Evolutionary conservation across 2,797 vertebrate genomes (phyloP).

Genomic region (Nannoperca australis): DNA sequence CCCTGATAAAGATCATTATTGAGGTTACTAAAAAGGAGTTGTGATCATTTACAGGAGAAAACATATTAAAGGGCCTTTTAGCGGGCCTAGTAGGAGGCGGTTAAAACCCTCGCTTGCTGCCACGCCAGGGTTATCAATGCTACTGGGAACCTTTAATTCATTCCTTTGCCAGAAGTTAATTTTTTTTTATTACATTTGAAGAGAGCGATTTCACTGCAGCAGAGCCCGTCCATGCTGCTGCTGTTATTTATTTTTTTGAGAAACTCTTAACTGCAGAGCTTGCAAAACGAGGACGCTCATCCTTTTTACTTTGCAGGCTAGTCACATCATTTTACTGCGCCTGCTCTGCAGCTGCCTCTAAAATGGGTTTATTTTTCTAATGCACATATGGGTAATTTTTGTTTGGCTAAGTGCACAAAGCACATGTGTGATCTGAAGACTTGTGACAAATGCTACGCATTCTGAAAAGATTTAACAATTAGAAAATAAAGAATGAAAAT

Average conservation of each 20-base stretch:
- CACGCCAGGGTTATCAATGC: conserved; percentile 68
- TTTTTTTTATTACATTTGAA: conserved; percentile 77
- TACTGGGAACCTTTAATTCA: conserved; percentile 60
- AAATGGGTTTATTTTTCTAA: conserved; percentile 63
- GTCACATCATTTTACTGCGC: conserved; percentile 56
- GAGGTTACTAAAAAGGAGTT: conserved; percentile 73
- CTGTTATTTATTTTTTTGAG: conserved; percentile 58
- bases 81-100: conserved; percentile 61
- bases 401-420: conserved; percentile 45
- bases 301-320: conserved; percentile 66
- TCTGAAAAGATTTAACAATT: not conserved
- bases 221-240: conserved; percentile 31
- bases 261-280: conserved; percentile 58
- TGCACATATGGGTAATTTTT: conserved; percentile 51
- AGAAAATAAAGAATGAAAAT: not conserved
- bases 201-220: conserved; percentile 35
- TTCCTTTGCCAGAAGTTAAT: conserved; percentile 61
- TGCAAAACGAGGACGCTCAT: conserved; percentile 56
- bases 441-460: not conserved
- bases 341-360: conserved; percentile 55
- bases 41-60: conserved; percentile 80
- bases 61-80: conserved; percentile 77
- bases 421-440: not conserved
- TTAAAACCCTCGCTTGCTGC: conserved; percentile 64
- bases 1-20: conserved; percentile 77